phyloP scores from a whole-genome alignment of 2,888 invertebrate genomes.

The Scaptomyza tumidula region DNA sequence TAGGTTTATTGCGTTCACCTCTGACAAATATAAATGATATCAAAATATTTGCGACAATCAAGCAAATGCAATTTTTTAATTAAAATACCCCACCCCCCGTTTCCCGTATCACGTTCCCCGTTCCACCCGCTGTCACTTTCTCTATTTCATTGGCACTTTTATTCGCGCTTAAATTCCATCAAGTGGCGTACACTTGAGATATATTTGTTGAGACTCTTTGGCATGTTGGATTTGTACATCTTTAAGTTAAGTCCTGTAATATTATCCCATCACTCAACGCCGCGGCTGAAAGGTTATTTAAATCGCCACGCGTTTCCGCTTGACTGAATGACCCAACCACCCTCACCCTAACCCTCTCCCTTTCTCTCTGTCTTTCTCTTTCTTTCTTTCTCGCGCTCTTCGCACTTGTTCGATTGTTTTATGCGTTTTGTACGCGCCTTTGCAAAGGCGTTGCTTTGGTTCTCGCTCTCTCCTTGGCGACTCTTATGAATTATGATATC shows the following conservation, averaged over 20 bases:
- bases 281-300: constrained; percentile 56
- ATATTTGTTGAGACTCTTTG: constrained; percentile 4
- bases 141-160: not conserved
- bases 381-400: not conserved
- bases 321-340: constrained; percentile 31
- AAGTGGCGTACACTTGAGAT: constrained; percentile 20
- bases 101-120: no score
- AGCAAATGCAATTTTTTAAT: constrained; percentile 18
- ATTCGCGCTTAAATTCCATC: constrained; percentile 13
- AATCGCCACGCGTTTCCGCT: constrained; percentile 60
- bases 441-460: constrained; percentile 14
- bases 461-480: constrained; percentile 11
- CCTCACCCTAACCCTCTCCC: no score
- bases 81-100: not conserved
- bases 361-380: not conserved
- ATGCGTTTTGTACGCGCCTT: constrained; percentile 38
- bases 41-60: not conserved
- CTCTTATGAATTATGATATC: constrained; percentile 22
- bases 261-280: constrained; percentile 58
- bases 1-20: not conserved
- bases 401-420: constrained; percentile 26
- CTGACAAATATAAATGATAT: constrained; percentile 15
- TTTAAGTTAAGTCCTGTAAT: constrained; percentile 43
- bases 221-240: constrained; percentile 37
- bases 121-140: no score